Conservation (phyloP, 2,888 invertebrate species). For the Diplolepis rosae region DNA sequence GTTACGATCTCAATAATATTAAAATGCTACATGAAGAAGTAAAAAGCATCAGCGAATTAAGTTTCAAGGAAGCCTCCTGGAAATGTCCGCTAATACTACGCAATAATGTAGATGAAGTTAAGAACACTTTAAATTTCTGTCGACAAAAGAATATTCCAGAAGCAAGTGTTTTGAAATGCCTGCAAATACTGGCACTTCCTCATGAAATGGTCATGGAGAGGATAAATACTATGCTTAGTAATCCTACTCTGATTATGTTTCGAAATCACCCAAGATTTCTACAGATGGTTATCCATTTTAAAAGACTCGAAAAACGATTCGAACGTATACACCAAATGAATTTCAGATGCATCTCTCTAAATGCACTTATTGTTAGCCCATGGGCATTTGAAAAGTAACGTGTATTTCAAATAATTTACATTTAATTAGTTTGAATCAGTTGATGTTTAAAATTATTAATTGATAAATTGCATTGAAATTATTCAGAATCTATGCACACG, state of each 20-base stretch:
- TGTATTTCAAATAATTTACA: background rate
- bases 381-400: background rate
- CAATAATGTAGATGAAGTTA: background rate
- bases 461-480: background rate
- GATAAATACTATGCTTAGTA: background rate
- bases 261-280: constrained; percentile 4
- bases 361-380: background rate
- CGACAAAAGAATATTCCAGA: background rate
- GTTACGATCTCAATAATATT: background rate
- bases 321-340: background rate
- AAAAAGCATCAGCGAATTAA: background rate
- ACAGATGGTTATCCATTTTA: background rate
- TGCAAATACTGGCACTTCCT: background rate
- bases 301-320: background rate
- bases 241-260: background rate
- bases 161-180: background rate
- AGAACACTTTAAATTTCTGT: background rate
- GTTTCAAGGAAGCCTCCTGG: background rate
- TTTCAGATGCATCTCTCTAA: background rate
- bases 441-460: background rate
- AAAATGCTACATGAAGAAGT: background rate
- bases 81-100: background rate
- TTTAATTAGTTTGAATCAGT: background rate
- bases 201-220: background rate
- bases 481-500: background rate